Evolutionary conservation across 1,140 invertebrate genomes (phyloP).

Genomic region (Scaptomyza hsui): DNA sequence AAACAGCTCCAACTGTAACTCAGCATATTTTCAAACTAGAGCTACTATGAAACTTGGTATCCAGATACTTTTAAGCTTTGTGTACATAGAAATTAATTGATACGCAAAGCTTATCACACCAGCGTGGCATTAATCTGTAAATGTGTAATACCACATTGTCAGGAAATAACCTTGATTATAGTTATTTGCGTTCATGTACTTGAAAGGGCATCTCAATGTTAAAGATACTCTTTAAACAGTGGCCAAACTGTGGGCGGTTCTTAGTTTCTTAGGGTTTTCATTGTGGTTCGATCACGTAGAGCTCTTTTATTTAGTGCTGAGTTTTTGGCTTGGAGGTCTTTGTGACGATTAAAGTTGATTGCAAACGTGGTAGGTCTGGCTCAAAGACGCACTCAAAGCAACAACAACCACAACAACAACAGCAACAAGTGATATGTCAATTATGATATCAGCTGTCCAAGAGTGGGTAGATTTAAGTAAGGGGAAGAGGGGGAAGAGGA

Average conservation of each 20-base stretch:
- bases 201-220: neutral
- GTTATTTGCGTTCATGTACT: neutral
- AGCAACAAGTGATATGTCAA: neutral
- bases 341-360: slow-evolving; percentile 44
- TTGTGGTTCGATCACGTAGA: slow-evolving; percentile 30
- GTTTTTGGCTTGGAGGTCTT: slow-evolving; percentile 40
- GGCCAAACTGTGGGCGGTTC: slow-evolving; percentile 10
- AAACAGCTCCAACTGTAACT: too few relatives aligned
- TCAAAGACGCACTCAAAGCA: slow-evolving; percentile 10
- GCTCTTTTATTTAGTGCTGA: neutral
- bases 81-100: neutral
- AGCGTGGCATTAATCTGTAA: neutral
- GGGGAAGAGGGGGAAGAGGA: too few relatives aligned
- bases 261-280: slow-evolving; percentile 28
- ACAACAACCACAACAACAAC: neutral
- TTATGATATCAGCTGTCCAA: slow-evolving; percentile 3
- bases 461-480: too few relatives aligned
- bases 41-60: neutral
- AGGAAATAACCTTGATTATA: neutral
- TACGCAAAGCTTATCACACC: too few relatives aligned
- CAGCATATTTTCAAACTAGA: too few relatives aligned
- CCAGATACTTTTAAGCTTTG: neutral
- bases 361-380: slow-evolving; percentile 23
- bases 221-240: neutral
- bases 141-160: neutral